A percentile compares a stretch with the other conserved stretches of the same genome.
These are phyloP conservation scores for Eupithecia inturbata DNA, from an alignment of 2,888 invertebrate genomes.

Conservation along the genomic window DNA sequence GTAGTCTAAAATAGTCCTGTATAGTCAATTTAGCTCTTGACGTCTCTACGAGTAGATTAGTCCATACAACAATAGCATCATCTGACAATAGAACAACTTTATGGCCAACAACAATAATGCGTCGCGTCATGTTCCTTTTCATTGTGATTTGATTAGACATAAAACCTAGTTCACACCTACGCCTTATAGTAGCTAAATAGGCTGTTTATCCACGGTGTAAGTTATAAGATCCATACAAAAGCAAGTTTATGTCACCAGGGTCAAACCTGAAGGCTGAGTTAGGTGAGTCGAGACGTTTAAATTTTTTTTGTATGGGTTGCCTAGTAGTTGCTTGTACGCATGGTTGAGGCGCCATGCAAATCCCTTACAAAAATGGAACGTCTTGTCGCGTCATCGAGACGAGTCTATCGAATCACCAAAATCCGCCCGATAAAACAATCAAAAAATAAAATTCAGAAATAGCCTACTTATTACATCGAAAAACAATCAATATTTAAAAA, in stretches of 20 bases:
- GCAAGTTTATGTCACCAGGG: neutral
- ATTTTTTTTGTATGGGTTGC: too few species aligned
- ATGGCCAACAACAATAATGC: conserved; percentile 28
- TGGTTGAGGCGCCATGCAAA: too few species aligned
- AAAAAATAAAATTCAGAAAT: too few species aligned
- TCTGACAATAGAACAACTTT: conserved; percentile 27
- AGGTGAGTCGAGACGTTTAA: too few species aligned
- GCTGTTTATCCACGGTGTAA: conserved; percentile 20
- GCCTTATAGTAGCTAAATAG: conserved; percentile 49
- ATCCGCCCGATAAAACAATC: too few species aligned
- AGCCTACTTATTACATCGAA: too few species aligned
- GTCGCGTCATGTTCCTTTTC: conserved; percentile 40
- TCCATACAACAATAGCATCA: conserved; percentile 17
- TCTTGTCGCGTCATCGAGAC: too few species aligned
- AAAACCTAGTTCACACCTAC: conserved; percentile 60
- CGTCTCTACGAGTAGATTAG: neutral
- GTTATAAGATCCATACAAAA: conserved; percentile 16
- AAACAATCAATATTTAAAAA: neutral
- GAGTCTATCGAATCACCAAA: too few species aligned
- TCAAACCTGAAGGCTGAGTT: neutral
- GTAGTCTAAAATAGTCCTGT: neutral
- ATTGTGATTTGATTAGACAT: conserved; percentile 61
- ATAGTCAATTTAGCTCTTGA: neutral
- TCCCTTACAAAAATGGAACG: too few species aligned
- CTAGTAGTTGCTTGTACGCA: too few species aligned